Evolutionary conservation across 2,888 invertebrate species (phyloP).

Genomic region (Stratiomys singularior): DNA sequence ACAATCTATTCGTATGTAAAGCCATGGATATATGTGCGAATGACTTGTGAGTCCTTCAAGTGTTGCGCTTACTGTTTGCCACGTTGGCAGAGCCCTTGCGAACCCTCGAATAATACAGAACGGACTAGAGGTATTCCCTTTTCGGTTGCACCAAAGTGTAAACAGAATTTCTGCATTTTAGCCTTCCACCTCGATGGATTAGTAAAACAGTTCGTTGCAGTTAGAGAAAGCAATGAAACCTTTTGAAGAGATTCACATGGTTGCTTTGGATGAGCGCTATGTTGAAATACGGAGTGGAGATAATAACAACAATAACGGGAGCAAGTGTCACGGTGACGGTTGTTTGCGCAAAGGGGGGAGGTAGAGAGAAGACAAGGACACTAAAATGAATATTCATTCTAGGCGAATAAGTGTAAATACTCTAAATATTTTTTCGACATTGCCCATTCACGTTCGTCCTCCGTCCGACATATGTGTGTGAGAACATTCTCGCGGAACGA

Average conservation of each 20-base stretch:
- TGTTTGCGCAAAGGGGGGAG: background rate
- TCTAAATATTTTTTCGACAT: conserved; percentile 40
- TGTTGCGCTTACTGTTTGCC: background rate
- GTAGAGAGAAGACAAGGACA: background rate
- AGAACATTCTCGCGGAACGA: conserved; percentile 18
- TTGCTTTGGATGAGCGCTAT: conserved; percentile 23
- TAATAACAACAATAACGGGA: background rate
- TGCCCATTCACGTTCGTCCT: background rate
- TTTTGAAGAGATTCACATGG: conserved; percentile 35
- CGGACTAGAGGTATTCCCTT: conserved; percentile 40
- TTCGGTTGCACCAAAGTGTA: conserved; percentile 48
- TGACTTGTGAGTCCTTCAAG: conserved; percentile 32
- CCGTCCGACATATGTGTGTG: background rate
- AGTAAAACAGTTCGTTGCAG: conserved; percentile 40
- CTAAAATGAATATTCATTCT: conserved; percentile 19
- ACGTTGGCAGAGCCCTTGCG: background rate
- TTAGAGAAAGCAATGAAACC: conserved; percentile 42
- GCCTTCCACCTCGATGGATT: conserved; percentile 44
- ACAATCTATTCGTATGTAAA: background rate
- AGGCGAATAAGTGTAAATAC: conserved; percentile 31
- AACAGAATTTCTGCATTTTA: conserved; percentile 49
- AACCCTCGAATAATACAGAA: background rate
- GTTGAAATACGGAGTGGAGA: background rate
- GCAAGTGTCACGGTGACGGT: background rate
- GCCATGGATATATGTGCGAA: background rate